Percentiles rank a stretch among this genome's conserved stretches.
Conservation (phyloP, 2,797 vertebrate species). For the Ictinia mississippiensis region DNA sequence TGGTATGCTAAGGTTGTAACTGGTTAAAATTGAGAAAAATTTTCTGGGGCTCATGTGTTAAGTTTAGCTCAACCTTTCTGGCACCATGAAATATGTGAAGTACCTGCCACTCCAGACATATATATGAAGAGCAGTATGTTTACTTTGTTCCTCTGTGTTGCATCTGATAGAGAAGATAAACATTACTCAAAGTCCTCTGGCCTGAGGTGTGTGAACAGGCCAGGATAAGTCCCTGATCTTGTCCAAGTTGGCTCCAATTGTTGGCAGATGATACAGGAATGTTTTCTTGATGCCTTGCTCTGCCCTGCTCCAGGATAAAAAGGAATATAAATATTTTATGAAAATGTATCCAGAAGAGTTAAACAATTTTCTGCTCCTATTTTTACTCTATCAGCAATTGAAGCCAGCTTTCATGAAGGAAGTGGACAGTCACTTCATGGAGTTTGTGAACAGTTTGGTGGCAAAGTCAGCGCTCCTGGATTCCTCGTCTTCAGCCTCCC, state of each 20-base stretch:
- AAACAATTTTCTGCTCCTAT: not conserved
- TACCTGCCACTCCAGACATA: not conserved
- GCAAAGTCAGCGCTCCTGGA: constrained; percentile 86
- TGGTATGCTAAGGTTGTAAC: not conserved
- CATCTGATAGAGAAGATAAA: not conserved
- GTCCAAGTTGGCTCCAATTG: not conserved
- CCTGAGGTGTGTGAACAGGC: not conserved
- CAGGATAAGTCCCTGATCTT: not conserved
- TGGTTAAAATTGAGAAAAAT: not conserved
- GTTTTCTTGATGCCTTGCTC: not conserved
- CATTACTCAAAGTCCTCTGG: not conserved
- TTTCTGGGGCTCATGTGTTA: not conserved
- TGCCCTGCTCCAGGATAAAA: not conserved
- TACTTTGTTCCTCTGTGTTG: not conserved
- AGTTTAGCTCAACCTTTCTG: not conserved
- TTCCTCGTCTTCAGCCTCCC: constrained; percentile 71
- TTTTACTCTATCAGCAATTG: constrained; percentile 76
- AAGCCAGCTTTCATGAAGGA: constrained; percentile 90
- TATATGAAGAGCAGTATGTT: not conserved
- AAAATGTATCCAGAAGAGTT: not conserved
- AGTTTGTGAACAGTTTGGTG: constrained; percentile 90
- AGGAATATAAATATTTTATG: not conserved
- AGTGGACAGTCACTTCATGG: constrained; percentile 88
- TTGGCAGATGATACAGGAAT: not conserved
- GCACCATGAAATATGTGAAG: not conserved